A percentile compares a stretch with the other conserved stretches of the same genome.
phyloP scores from a whole-genome alignment of 2,888 invertebrate species.

The Coenonympha glycerion region DNA sequence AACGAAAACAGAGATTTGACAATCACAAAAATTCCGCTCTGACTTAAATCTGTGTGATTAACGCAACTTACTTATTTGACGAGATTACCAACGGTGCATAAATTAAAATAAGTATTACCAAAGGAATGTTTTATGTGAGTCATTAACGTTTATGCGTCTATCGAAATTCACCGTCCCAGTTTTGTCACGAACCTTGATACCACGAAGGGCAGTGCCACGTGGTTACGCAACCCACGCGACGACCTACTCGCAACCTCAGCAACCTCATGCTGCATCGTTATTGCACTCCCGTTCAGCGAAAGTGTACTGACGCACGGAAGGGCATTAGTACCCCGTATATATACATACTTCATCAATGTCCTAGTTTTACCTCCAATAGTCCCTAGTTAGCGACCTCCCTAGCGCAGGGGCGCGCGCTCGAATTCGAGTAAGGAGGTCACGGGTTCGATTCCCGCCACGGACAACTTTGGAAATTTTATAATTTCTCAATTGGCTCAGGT shows the following conservation, averaged over 20 bases:
- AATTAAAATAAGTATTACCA: background rate
- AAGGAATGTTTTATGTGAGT: background rate
- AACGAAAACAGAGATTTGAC: no score
- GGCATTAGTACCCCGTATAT: constrained; percentile 49
- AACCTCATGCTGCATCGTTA: constrained; percentile 28
- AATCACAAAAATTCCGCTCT: no score
- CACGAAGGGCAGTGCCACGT: constrained; percentile 38
- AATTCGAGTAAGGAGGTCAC: no score
- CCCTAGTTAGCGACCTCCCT: no score
- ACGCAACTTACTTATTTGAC: no score
- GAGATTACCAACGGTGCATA: background rate
- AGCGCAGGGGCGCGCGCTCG: no score
- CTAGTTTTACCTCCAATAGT: no score
- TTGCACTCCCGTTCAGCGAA: constrained; percentile 64
- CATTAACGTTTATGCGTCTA: constrained; percentile 1
- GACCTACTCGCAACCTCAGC: constrained; percentile 1
- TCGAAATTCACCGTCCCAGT: constrained; percentile 12
- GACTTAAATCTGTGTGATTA: no score
- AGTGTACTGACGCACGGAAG: constrained; percentile 56
- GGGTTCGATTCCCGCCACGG: no score
- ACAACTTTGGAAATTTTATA: no score
- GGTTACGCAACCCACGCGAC: constrained; percentile 28
- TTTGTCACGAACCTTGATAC: constrained; percentile 14
- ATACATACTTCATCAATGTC: no score
- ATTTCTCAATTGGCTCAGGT: no score